Evolutionary conservation across 2,888 invertebrate species (phyloP).

Genomic region (Pteria penguin): DNA sequence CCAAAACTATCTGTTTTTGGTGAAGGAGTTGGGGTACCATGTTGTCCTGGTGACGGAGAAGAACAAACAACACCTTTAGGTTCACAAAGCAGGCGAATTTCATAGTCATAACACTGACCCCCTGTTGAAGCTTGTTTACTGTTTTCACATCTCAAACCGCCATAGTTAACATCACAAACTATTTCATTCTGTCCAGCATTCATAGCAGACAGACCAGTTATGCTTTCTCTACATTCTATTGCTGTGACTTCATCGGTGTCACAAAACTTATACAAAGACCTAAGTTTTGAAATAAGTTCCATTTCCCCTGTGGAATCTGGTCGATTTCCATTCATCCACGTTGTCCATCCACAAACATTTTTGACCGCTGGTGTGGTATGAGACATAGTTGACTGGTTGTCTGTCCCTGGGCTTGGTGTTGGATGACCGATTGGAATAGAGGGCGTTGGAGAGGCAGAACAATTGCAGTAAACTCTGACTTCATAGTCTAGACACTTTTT

Average conservation of each 20-base stretch:
- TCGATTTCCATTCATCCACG: slow-evolving; percentile 85
- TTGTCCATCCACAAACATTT: slow-evolving; percentile 87
- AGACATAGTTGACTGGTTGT: slow-evolving; percentile 47
- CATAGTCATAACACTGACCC: slow-evolving; percentile 70
- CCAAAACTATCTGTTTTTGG: slow-evolving; percentile 40
- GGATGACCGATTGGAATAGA: slow-evolving; percentile 37
- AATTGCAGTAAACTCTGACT: slow-evolving; percentile 77
- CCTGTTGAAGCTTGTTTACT: slow-evolving; percentile 28
- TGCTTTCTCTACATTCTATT: slow-evolving; percentile 63
- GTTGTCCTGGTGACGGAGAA: slow-evolving; percentile 50
- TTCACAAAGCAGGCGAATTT: slow-evolving; percentile 77
- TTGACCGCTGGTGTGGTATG: slow-evolving; percentile 38
- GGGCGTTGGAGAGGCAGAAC: slow-evolving; percentile 47
- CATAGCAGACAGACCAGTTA: slow-evolving; percentile 44
- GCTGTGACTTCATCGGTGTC: slow-evolving; percentile 66
- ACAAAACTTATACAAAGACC: slow-evolving; percentile 60
- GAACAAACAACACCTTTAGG: slow-evolving; percentile 80
- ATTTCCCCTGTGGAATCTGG: slow-evolving; percentile 72
- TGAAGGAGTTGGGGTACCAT: slow-evolving; percentile 37
- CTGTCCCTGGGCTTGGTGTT: slow-evolving; percentile 41
- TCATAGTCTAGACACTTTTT: slow-evolving; percentile 72
- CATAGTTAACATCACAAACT: slow-evolving; percentile 53
- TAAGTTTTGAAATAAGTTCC: slow-evolving; percentile 66
- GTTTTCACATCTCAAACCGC: slow-evolving; percentile 77
- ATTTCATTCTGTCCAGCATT: slow-evolving; percentile 52